Base-by-base conservation (phyloP, 2,113 vertebrate species). In the Eubucco bourcierii region DNA sequence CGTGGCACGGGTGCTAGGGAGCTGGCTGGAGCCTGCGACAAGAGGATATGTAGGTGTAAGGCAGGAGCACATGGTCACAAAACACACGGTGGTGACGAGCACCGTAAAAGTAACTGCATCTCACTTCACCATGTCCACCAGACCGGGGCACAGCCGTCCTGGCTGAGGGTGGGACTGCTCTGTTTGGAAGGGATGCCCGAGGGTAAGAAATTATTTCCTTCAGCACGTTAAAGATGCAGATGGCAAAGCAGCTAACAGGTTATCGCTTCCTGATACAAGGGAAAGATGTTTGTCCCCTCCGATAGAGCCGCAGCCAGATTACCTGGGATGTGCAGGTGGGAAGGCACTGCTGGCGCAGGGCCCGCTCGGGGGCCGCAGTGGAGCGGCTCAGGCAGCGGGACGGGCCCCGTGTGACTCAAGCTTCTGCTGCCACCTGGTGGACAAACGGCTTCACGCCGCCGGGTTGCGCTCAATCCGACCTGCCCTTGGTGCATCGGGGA, bases 401-500 rank as follows among this genome's bases (percentile, higher is more conserved):
- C 5, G 31, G 3, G 16, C 33, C 58, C 33, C 15, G 7, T 0
- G 18, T 79, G 16, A 21, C 50, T 4, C 58, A 82, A 87, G 64
- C 90, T 85, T 24, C 4, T 81, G 87, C 66, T 87, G 96, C 95
- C 95, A 71, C 88, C 96, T 74, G 23, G 80, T 58, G 96, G 96
- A 28, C 68, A 12, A 6, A 24, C 8, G 4, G 19, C 29, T 19
- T 31, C 9, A 9, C 76, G 25, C 31, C 23, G 25, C n/a, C 4
- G 63, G 5, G 2, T 7, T 14, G 5, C 34, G 16, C 52, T 0
- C 44, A 2, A 2, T 4, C 11, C 24, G 0, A 44, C 33, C 5
- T 25, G 2, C 4, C 2, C 15, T 4, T 0, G 28, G 0, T 0
- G 13, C 37, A 1, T 4, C 46, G 1, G 2, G 16, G 37, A 0